Base-by-base conservation (phyloP, 2,888 invertebrate genomes). In the Gastracanthus pulcherrimus region DNA sequence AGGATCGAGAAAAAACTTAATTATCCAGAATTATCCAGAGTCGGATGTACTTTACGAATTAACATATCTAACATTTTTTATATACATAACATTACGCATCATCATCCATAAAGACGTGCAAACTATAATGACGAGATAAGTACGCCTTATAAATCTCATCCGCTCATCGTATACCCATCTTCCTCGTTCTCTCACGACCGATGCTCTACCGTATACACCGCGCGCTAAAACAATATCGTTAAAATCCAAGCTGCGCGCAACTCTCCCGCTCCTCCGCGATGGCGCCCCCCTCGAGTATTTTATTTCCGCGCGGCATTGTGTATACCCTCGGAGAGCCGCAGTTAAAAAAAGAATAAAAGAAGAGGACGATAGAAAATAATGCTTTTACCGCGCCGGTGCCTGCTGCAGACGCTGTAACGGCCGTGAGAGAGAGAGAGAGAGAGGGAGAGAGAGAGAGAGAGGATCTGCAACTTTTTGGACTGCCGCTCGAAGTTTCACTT, bases 181-280 rank as follows among this genome's bases (percentile, higher is more conserved):
- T n/a, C n/a, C n/a, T 13, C 26, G 4, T 45, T 29, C 26, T 71
- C 55, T 38, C 26, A 9, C 48, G n/a, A 26, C 31, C 19, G 3
- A n/a, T 11, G 48, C 23, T 45, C 29, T 41, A 23, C 38, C 29
- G 41, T 45, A 6, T n/a, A 38, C 11, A 36, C 9, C 9, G 19
- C 29, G 36, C 9, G 48, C 67, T 48, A 48, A 69, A 69, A 69
- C 48, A n/a, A 69, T 48, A 69, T 69, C 48, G 48, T 69, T n/a
- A 48, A 69, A 69, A 55, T 55, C 19, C 51, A 38, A 5, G 41
- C 41, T 41, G 11, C 66, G 9, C n/a, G 55, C 26, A 55, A 7
- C 26, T 55, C n/a, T 55, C 13, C 3, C 55, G 55, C 7, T 19
- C 55, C 55, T 26, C 55, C 55, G n/a, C n/a, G n/a, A n/a, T n/a